Conservation (phyloP, 2,113 vertebrate species). For the Platanista minor region DNA sequence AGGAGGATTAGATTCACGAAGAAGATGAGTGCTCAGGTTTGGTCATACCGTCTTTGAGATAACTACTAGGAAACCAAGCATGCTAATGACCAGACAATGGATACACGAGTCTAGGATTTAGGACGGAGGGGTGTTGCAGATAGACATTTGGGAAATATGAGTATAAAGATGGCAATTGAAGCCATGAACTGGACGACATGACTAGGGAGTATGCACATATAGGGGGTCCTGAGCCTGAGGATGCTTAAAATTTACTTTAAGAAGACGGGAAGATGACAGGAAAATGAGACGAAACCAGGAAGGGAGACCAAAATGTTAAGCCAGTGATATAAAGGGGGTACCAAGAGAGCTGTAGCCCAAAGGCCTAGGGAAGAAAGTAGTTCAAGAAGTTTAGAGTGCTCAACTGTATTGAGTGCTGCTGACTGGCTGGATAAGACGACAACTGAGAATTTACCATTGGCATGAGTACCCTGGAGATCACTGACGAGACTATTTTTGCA, state of each 20-base stretch:
- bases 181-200: neutral
- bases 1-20: neutral
- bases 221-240: neutral
- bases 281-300: neutral
- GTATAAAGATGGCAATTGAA: neutral
- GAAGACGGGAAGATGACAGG: neutral
- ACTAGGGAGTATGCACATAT: neutral
- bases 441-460: neutral
- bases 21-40: neutral
- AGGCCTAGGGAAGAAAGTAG: neutral
- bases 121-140: neutral
- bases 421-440: neutral
- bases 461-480: neutral
- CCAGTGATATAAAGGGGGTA: neutral
- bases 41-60: neutral
- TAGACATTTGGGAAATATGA: neutral
- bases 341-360: neutral
- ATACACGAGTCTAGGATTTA: neutral
- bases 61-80: neutral
- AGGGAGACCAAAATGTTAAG: neutral
- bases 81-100: neutral
- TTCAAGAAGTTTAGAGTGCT: neutral
- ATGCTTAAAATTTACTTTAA: neutral
- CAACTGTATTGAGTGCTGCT: neutral
- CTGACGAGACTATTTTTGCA: neutral